These are phyloP conservation scores for Trichosurus vulpecula DNA, from an alignment of 2,797 vertebrate genomes.

Conservation along the genomic window DNA sequence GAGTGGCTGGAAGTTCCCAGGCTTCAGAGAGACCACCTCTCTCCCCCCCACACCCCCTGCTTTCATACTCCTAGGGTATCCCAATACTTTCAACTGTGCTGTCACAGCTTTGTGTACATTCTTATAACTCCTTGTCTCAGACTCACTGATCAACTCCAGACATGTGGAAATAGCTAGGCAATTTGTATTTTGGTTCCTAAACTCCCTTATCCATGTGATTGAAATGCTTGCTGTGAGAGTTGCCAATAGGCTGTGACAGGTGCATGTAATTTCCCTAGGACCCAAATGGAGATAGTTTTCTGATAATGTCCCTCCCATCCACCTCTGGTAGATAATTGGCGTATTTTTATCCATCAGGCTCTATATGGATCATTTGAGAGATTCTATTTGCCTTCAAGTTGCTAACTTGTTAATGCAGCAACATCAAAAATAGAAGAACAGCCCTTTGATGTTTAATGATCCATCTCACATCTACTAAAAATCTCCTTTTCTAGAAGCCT, in stretches of 20 bases:
- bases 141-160: neutral
- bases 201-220: neutral
- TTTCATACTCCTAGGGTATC: neutral
- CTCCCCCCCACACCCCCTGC: neutral
- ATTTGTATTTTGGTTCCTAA: neutral
- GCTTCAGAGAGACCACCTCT: neutral
- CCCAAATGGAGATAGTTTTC: neutral
- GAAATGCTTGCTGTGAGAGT: constrained; percentile 6
- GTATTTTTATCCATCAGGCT: neutral
- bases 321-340: neutral
- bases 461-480: neutral
- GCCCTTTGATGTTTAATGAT: neutral
- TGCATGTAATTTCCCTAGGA: neutral
- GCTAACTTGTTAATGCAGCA: neutral
- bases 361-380: neutral
- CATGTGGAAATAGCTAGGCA: neutral
- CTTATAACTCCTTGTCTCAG: neutral
- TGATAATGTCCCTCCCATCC: neutral
- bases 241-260: neutral
- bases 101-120: neutral
- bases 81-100: neutral
- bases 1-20: constrained; percentile 71
- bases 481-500: neutral
- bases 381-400: neutral
- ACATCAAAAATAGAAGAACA: neutral